A percentile compares a stretch with the other conserved stretches of the same genome.
Conservation (phyloP, 1,140 invertebrate species). For the Nephila pilipes region DNA sequence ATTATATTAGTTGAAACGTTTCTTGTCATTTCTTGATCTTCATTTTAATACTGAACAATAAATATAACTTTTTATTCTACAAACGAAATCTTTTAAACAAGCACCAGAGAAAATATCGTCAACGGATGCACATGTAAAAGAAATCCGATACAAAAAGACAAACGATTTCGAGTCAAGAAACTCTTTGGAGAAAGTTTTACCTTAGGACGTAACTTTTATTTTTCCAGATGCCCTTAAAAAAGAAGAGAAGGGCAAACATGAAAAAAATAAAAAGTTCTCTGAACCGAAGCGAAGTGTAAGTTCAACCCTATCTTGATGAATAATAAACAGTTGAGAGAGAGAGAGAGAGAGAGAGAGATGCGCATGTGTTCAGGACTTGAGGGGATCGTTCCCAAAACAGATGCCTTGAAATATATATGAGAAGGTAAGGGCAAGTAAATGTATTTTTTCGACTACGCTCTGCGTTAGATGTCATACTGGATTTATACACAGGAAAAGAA, state of each 20-base stretch:
- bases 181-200: not conserved
- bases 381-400: not conserved
- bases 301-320: not conserved
- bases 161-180: not conserved
- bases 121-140: not conserved
- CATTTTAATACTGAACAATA: no score
- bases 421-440: not conserved
- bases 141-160: not conserved
- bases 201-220: not conserved
- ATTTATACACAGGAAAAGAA: conserved; percentile 7
- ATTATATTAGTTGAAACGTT: no score
- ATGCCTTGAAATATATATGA: conserved; percentile 17
- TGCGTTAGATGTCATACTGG: not conserved
- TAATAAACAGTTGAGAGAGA: conserved; percentile 24
- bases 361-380: not conserved
- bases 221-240: not conserved
- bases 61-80: not conserved
- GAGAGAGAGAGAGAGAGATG: no score
- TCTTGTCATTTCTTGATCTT: no score
- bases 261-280: not conserved
- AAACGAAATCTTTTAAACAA: not conserved
- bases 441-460: not conserved
- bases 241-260: not conserved
- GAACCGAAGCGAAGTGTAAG: not conserved
- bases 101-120: not conserved